Percentiles rank a stretch among this genome's conserved stretches.
These are phyloP conservation scores for Leptinotarsa juncta DNA, from an alignment of 2,888 invertebrate genomes.

Conservation along the genomic window DNA sequence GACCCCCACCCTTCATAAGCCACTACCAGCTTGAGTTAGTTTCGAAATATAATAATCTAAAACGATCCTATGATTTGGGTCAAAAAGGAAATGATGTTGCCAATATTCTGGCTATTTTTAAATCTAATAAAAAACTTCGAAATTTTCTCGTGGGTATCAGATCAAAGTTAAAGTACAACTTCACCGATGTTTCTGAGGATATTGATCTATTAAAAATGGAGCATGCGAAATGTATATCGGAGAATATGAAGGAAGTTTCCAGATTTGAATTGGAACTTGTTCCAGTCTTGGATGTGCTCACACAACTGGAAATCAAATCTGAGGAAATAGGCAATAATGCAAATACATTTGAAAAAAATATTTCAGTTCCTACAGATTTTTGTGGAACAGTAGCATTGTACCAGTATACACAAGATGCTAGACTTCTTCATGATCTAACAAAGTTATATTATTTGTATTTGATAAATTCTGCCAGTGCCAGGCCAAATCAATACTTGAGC, in stretches of 20 bases:
- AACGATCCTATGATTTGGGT: constrained; percentile 49
- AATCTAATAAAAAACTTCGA: constrained; percentile 39
- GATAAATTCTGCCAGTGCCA: constrained; percentile 51
- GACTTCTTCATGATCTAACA: constrained; percentile 56
- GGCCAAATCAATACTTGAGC: constrained; percentile 46
- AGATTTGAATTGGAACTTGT: constrained; percentile 53
- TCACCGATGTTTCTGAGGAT: constrained; percentile 47
- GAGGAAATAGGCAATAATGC: not conserved
- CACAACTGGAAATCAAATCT: constrained; percentile 45
- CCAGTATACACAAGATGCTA: constrained; percentile 48
- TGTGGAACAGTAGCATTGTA: constrained; percentile 53
- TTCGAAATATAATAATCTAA: constrained; percentile 46
- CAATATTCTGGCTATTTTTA: constrained; percentile 45
- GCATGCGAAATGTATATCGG: constrained; percentile 37
- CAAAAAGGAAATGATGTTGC: constrained; percentile 43
- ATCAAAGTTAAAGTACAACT: constrained; percentile 47
- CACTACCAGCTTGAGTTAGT: constrained; percentile 52
- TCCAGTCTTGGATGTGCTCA: constrained; percentile 55
- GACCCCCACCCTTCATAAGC: constrained; percentile 58
- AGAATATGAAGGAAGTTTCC: constrained; percentile 29
- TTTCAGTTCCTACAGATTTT: constrained; percentile 54
- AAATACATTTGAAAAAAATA: constrained; percentile 33
- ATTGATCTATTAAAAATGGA: constrained; percentile 32
- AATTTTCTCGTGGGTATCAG: constrained; percentile 51
- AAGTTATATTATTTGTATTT: constrained; percentile 53